A percentile compares a stretch with the other conserved stretches of the same genome.
Conservation (phyloP, 1,140 invertebrate genomes). For the Lucilia sericata region DNA sequence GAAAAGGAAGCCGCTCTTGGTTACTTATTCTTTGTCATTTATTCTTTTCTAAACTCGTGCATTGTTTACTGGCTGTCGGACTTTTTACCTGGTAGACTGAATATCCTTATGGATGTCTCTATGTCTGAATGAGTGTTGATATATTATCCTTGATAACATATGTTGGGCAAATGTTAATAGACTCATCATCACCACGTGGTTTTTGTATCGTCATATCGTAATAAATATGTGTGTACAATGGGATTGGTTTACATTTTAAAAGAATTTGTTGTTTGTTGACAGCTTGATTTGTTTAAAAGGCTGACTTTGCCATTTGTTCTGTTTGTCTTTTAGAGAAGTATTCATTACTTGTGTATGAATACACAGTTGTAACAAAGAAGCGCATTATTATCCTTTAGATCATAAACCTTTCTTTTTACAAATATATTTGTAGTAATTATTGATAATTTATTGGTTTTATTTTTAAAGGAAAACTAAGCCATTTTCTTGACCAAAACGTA, state of each 20-base stretch:
- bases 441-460: conserved; percentile 28
- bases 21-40: not conserved
- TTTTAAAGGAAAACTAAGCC: not conserved
- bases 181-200: conserved; percentile 39
- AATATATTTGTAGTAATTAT: conserved; percentile 30
- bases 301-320: conserved; percentile 21
- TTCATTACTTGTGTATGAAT: not conserved
- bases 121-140: not conserved
- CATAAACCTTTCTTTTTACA: conserved; percentile 26
- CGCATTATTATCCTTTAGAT: not conserved
- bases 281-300: conserved; percentile 40
- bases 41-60: not conserved
- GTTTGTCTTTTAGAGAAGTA: conserved; percentile 5
- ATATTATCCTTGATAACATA: conserved; percentile 20
- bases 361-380: not conserved
- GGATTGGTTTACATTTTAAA: conserved; percentile 43
- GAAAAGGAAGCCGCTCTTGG: conserved; percentile 18
- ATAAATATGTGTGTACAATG: not conserved
- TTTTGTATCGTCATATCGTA: conserved; percentile 30
- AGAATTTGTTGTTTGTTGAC: conserved; percentile 42
- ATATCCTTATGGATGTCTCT: not conserved
- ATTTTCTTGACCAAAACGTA: not conserved
- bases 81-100: not conserved
- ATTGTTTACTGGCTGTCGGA: not conserved
- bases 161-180: conserved; percentile 42